Evolutionary conservation across 2,888 invertebrate genomes (phyloP), one percentile per base, ranked within the genome.

Genomic region (Chromoteleia sp.): DNA sequence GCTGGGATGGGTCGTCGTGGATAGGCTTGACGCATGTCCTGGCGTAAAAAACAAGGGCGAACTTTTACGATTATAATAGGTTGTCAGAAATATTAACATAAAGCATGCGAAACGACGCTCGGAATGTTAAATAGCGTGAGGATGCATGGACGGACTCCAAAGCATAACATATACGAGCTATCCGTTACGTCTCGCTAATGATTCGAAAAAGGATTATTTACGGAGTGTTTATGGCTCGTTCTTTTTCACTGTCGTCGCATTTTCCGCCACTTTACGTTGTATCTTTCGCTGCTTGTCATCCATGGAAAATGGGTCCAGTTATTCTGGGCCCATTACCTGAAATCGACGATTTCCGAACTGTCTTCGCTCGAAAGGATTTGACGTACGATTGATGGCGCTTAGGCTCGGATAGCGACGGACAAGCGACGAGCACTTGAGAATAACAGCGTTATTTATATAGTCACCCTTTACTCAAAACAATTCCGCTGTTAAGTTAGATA

Each of bases 111-210:
- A 45, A 45, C 63, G 54, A 15, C 63, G 54, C 17, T 33, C 21
- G 74, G 48, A 71, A 71, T 71, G 48, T 59, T 71, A 71, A 71
- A 48, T 71, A 48, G 58, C 59, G 29, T 41, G 58, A n/a, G 17
- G 15, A 5, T 10, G 65, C 29, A 33, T 54, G 33, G 54, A 54
- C 30, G 17, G n/a, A 6, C 17, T 48, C 65, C 45, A 52, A 36
- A 41, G n/a, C n/a, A n/a, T n/a, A n/a, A 71, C 19, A 61, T 59
- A 71, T 71, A 71, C 14, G 2, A 12, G 29, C 25, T 39, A 71
- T 71, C 59, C 14, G 19, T 71, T 71, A 52, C 59, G 8, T 36
- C 41, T 59, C 21, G 61, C 39, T 17, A 50, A 52, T 39, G 48
- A 36, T 19, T 30, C 6, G 19, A 63, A 63, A 73, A 63, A 54